These are phyloP conservation scores for Machimus rusticus DNA, from an alignment of 2,888 invertebrate species.

Conservation along the genomic window DNA sequence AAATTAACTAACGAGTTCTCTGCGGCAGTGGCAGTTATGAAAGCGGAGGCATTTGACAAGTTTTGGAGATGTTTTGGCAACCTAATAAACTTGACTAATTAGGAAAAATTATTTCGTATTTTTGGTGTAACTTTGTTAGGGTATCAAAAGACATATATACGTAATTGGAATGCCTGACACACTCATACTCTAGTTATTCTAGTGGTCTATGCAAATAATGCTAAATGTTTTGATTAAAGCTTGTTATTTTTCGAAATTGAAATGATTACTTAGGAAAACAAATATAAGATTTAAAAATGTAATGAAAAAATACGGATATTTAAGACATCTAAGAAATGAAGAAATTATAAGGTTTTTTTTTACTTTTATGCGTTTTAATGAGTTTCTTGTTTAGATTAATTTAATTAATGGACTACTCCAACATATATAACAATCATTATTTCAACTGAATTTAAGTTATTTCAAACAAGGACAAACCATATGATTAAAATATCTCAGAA, in stretches of 20 bases:
- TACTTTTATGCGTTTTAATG: too few relatives aligned
- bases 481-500: neutral
- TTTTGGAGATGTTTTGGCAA: neutral
- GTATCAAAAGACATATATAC: neutral
- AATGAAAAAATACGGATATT: too few relatives aligned
- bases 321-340: too few relatives aligned
- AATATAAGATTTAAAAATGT: too few relatives aligned
- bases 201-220: too few relatives aligned
- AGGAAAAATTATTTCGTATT: neutral
- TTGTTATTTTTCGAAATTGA: too few relatives aligned
- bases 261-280: too few relatives aligned
- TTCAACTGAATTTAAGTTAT: neutral
- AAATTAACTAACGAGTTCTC: neutral
- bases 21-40: neutral
- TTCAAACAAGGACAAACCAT: neutral
- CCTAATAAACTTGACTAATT: neutral
- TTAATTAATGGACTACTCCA: too few relatives aligned
- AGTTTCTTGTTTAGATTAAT: too few relatives aligned
- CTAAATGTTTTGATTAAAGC: too few relatives aligned
- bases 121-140: neutral
- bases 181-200: neutral
- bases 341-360: too few relatives aligned
- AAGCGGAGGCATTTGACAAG: neutral
- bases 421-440: too few relatives aligned
- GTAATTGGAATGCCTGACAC: neutral